Evolutionary conservation across 2,113 vertebrate genomes (phyloP), one percentile per base, ranked within the genome.

Genomic region (Pituophis catenifer): DNA sequence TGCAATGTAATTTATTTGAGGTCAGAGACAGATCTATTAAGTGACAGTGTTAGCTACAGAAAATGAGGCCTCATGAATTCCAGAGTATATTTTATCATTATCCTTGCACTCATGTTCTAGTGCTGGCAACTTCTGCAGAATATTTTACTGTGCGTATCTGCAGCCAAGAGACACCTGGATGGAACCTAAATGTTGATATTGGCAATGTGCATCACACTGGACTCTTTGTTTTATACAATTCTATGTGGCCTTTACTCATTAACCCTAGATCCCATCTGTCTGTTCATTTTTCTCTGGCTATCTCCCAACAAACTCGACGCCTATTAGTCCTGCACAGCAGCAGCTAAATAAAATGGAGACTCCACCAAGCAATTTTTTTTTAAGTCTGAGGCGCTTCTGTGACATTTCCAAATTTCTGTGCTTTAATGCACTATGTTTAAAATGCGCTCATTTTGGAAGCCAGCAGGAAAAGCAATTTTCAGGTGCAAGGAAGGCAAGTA

Each of bases 381-480:
- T 13, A 91, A 88, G 94, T 91, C 54, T 8, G 48, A 85, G 92
- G 23, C 48, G 89, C 92, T 97, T 90, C 94, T 95, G 54, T 85
- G 93, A 0, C 93, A 89, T 94, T 87, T 93, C 93, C 90, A 65
- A 91, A 95, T 93, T 94, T 93, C 15, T 8, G 89, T 38, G 95
- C 93, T 95, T 96, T 95, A 95, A 93, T 29, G 92, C 81, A 12
- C 92, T 93, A 86, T 94, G 24, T 95, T 96, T 96, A 95, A 90
- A 94, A 92, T 94, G 85, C 3, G 53, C 70, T 91, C 94, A 93
- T 54, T 97, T 96, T 93, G 95, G 86, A 93, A 94, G 95, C 92
- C 94, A 95, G 86, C 26, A 90, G 95, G 96, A 85, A 93, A 94
- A 91, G 87, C 81, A 7, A 52, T 94, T 95, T 96, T 94, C 94